These are phyloP conservation scores for Poecilia latipinna DNA, from an alignment of 2,113 vertebrate genomes.

Conservation along the genomic window DNA sequence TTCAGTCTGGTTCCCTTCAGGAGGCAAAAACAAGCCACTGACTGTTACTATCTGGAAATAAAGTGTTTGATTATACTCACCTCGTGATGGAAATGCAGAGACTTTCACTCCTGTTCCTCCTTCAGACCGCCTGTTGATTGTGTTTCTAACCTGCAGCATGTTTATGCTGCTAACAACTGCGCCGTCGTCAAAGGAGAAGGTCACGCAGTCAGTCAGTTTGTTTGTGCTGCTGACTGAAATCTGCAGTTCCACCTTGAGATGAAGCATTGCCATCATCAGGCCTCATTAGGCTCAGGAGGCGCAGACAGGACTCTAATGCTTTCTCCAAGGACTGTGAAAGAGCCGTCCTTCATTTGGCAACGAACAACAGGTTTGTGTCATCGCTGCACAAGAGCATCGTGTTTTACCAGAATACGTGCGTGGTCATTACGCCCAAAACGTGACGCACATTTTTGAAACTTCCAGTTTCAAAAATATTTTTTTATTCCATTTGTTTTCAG, in stretches of 20 bases:
- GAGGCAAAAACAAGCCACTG: too few species aligned
- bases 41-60: conserved; percentile 26
- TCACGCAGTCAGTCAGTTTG: conserved; percentile 29
- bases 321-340: conserved; percentile 37
- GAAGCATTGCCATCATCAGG: conserved; percentile 52
- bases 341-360: conserved; percentile 4
- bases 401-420: not conserved
- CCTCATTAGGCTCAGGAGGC: conserved; percentile 48
- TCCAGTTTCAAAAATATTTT: too few species aligned
- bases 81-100: conserved; percentile 16
- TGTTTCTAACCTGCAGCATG: conserved; percentile 6
- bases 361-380: conserved; percentile 23
- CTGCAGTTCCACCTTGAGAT: conserved; percentile 53
- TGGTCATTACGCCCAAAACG: too few species aligned
- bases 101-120: conserved; percentile 4
- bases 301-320: conserved; percentile 35
- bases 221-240: conserved; percentile 21
- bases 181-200: conserved; percentile 36
- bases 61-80: conserved; percentile 27
- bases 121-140: conserved; percentile 3
- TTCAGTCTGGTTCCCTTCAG: too few species aligned
- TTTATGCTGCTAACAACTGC: conserved; percentile 1
- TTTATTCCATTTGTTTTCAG: too few species aligned
- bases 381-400: not conserved
- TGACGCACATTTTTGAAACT: too few species aligned